phyloP scores from a whole-genome alignment of 92 coral and sea anemone genomes.

The Montipora capitata region DNA sequence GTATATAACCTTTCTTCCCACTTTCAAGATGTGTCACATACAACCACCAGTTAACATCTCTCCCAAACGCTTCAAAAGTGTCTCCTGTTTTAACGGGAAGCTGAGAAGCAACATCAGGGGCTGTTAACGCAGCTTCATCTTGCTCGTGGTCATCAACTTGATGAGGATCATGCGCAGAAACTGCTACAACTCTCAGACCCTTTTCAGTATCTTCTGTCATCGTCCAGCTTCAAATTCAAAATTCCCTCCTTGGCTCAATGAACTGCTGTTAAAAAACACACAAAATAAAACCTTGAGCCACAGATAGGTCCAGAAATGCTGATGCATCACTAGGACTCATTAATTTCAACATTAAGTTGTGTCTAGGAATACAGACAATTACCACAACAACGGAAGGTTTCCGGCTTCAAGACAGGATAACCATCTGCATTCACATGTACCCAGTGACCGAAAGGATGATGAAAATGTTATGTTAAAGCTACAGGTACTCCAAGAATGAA shows the following conservation, averaged over 20 bases:
- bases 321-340: too few species aligned
- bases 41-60: conserved; percentile 91
- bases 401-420: too few species aligned
- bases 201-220: conserved; percentile 14
- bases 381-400: too few species aligned
- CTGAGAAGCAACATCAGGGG: conserved; percentile 86
- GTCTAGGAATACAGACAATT: too few species aligned
- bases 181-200: conserved; percentile 33
- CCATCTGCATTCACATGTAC: too few species aligned
- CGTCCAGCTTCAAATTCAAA: background rate
- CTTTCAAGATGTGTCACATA: conserved; percentile 70
- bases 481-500: too few species aligned
- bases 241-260: background rate
- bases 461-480: too few species aligned
- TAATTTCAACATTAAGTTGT: too few species aligned
- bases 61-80: conserved; percentile 83
- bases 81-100: conserved; percentile 83
- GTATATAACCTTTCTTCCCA: conserved; percentile 86
- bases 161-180: conserved; percentile 73
- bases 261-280: background rate
- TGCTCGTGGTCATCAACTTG: conserved; percentile 71
- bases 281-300: background rate
- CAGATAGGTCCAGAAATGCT: too few species aligned
- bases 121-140: conserved; percentile 78
- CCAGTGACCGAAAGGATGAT: too few species aligned